Percentiles rank a stretch among this genome's conserved stretches.
These are phyloP conservation scores for Rana temporaria DNA, from an alignment of 2,113 vertebrate genomes.

Conservation along the genomic window DNA sequence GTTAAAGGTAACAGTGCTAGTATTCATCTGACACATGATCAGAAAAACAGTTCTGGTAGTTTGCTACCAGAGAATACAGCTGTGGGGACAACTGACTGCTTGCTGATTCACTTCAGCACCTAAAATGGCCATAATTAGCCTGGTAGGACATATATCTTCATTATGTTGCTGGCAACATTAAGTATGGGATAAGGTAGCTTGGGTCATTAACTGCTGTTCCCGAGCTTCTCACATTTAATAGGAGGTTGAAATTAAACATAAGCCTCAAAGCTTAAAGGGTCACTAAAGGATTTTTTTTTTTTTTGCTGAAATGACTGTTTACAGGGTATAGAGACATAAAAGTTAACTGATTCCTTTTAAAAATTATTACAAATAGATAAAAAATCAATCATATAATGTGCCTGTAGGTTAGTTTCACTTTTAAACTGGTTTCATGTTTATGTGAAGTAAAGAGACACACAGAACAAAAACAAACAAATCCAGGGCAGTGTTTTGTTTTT, in stretches of 20 bases:
- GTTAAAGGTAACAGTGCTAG: background rate
- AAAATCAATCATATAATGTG: too few relatives aligned
- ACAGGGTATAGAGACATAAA: too few relatives aligned
- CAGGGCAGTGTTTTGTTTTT: too few relatives aligned
- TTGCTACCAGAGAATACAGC: background rate
- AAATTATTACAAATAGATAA: too few relatives aligned
- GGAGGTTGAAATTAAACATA: background rate
- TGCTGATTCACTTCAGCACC: slow-evolving; percentile 1
- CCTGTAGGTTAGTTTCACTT: too few relatives aligned
- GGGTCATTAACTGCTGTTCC: slow-evolving; percentile 17
- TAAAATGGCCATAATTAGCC: background rate
- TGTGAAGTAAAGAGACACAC: too few relatives aligned
- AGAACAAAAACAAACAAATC: too few relatives aligned
- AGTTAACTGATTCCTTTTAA: too few relatives aligned
- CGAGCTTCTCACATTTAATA: background rate
- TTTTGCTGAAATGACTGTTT: too few relatives aligned
- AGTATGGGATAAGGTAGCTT: background rate
- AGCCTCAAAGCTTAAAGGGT: too few relatives aligned
- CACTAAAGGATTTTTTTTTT: too few relatives aligned
- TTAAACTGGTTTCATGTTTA: too few relatives aligned
- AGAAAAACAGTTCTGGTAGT: background rate
- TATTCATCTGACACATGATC: background rate
- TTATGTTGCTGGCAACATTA: slow-evolving; percentile 1
- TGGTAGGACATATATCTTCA: background rate
- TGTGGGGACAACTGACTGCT: background rate